Evolutionary conservation across 1,140 invertebrate genomes (phyloP).

Genomic region (Drosophila lowei): DNA sequence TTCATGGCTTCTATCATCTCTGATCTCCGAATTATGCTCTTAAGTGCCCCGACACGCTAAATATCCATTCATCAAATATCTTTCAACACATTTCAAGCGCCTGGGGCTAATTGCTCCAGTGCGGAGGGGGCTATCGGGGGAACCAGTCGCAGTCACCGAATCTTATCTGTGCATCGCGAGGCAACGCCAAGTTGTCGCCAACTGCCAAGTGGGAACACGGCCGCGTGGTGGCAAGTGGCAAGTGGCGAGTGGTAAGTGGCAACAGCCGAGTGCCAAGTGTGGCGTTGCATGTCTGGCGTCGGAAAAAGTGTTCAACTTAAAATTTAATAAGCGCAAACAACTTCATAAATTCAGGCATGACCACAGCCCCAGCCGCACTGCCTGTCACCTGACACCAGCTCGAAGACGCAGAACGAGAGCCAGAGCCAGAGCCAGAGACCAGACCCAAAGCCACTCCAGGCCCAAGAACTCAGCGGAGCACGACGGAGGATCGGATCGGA

Average conservation of each 20-base stretch:
- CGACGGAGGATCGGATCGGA: conserved; percentile 18
- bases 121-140: background rate
- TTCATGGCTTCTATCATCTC: too few species aligned
- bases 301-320: conserved; percentile 70
- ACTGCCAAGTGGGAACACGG: conserved; percentile 40
- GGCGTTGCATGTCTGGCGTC: conserved; percentile 54
- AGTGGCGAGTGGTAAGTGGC: conserved; percentile 6
- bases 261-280: conserved; percentile 30
- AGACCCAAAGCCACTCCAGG: background rate
- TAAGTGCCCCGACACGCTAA: conserved; percentile 38
- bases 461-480: conserved; percentile 23
- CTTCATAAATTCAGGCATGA: conserved; percentile 70
- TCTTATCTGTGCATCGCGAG: conserved; percentile 77
- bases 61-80: conserved; percentile 77
- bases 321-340: conserved; percentile 80
- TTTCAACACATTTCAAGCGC: conserved; percentile 77
- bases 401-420: background rate
- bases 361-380: conserved; percentile 15
- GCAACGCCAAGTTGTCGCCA: conserved; percentile 74
- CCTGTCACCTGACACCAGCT: conserved; percentile 61
- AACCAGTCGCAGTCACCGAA: conserved; percentile 58
- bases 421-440: conserved; percentile 12
- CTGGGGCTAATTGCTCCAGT: conserved; percentile 61
- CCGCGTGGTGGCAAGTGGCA: conserved; percentile 12
- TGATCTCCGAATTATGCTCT: conserved; percentile 15